Conservation (phyloP, 2,113 vertebrate species). For the Charadrius vociferus region DNA sequence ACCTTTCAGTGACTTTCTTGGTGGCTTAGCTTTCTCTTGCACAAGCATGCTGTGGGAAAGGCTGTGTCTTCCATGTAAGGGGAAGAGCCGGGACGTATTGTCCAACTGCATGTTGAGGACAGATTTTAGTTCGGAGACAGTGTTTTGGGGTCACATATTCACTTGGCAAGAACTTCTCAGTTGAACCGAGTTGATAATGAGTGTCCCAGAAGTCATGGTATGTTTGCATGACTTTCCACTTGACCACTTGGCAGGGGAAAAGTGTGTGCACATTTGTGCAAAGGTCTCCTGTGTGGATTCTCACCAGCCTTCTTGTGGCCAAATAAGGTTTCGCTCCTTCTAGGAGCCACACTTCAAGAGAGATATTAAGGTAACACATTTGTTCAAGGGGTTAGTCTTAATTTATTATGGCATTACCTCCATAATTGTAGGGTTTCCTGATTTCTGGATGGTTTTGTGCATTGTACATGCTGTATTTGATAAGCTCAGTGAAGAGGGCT, state of each 20-base stretch:
- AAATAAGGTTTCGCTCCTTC: background rate
- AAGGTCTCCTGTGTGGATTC: background rate
- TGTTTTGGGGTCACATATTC: background rate
- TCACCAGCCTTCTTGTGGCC: background rate
- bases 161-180: background rate
- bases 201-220: background rate
- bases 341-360: background rate
- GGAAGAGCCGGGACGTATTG: background rate
- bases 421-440: background rate
- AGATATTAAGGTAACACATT: background rate
- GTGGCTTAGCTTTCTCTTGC: background rate
- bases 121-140: fast-evolving
- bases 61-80: background rate
- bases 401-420: background rate
- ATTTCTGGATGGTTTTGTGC: background rate
- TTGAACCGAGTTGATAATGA: fast-evolving
- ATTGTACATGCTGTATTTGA: background rate
- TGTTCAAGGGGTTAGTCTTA: background rate
- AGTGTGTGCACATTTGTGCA: fast-evolving
- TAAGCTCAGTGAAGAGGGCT: background rate
- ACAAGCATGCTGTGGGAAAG: background rate
- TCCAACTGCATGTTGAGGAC: background rate
- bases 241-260: background rate
- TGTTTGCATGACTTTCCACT: fast-evolving
- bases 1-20: background rate